Evolutionary conservation across 2,113 vertebrate species (phyloP).

Genomic region (Zosterops pallidus): DNA sequence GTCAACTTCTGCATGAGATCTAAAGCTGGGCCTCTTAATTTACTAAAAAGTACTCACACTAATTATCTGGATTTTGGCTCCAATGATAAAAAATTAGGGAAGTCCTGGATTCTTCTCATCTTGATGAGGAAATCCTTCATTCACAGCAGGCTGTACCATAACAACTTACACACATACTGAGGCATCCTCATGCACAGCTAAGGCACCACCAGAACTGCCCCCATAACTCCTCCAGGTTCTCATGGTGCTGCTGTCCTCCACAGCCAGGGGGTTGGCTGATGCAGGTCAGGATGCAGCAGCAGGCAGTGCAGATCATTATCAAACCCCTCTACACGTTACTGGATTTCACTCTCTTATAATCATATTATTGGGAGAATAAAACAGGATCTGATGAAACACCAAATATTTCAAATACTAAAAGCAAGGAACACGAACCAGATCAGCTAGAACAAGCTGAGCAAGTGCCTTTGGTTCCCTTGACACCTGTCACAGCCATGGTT

Average conservation of each 20-base stretch:
- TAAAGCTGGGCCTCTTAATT: not conserved
- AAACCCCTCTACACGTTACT: not conserved
- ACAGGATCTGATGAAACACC: not conserved
- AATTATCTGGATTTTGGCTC: not conserved
- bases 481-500: not conserved
- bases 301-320: not conserved
- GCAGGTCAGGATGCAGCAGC: not conserved
- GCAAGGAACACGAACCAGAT: not conserved
- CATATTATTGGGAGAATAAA: not conserved
- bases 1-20: not conserved
- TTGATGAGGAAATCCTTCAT: not conserved
- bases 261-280: not conserved
- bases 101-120: not conserved
- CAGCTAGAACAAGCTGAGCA: not conserved
- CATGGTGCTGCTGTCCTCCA: not conserved
- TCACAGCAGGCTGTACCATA: not conserved
- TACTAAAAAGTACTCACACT: slow-evolving; percentile 3
- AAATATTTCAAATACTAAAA: not conserved
- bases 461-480: not conserved
- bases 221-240: not conserved
- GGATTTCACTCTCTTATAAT: not conserved
- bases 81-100: not conserved
- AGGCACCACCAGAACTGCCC: not conserved
- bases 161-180: not conserved
- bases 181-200: not conserved